Evolutionary conservation across 2,797 vertebrate species (phyloP).

Genomic region (Takifugu ocellatus): DNA sequence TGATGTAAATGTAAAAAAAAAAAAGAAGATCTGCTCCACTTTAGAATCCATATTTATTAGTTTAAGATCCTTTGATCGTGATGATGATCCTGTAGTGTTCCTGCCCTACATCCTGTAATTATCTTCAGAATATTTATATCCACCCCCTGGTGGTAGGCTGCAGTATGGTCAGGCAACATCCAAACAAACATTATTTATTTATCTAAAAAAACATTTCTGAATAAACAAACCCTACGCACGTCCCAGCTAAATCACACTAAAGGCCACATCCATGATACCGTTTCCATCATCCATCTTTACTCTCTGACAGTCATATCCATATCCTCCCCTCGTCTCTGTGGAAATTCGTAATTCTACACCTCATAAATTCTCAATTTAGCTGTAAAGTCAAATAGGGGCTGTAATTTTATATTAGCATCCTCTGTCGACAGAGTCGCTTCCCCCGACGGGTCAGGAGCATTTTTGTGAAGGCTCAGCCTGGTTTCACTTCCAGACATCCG

Average conservation of each 20-base stretch:
- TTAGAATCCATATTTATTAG: not conserved
- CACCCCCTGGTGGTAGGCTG: not conserved
- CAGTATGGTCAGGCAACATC: no score
- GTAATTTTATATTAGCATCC: not conserved
- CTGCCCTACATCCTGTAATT: no score
- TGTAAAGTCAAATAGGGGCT: not conserved
- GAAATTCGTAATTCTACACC: slow-evolving; percentile 17
- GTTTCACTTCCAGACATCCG: slow-evolving; percentile 22
- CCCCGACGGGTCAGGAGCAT: slow-evolving; percentile 17
- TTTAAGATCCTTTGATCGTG: no score
- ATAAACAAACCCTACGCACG: no score
- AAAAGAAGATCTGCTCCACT: not conserved
- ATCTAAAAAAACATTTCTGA: no score
- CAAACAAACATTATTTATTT: no score
- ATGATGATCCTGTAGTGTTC: no score
- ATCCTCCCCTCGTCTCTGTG: slow-evolving; percentile 5
- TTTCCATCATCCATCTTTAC: no score
- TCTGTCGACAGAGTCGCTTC: slow-evolving; percentile 11
- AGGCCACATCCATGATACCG: no score
- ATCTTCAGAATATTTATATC: no score
- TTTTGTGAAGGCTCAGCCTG: slow-evolving; percentile 11
- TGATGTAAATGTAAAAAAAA: not conserved
- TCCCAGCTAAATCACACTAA: no score
- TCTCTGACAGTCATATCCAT: slow-evolving; percentile 12
- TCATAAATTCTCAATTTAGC: slow-evolving; percentile 2